These are phyloP conservation scores for Hirudinaria manillensis DNA, from an alignment of 2,888 invertebrate genomes.

Conservation along the genomic window DNA sequence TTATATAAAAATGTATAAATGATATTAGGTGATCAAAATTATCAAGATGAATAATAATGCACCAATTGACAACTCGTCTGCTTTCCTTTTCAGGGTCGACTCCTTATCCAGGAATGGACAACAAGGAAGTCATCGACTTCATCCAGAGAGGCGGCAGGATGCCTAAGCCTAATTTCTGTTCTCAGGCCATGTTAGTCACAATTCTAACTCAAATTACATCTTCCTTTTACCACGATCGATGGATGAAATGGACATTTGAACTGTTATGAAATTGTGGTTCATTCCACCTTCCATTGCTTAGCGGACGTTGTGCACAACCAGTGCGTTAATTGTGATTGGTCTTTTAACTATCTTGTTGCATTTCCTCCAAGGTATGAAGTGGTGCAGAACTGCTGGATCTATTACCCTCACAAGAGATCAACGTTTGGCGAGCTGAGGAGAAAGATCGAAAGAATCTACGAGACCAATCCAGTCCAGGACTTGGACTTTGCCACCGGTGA, in stretches of 20 bases:
- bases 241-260: not conserved
- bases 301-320: not conserved
- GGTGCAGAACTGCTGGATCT: slow-evolving; percentile 24
- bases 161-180: slow-evolving; percentile 13
- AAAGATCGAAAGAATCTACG: slow-evolving; percentile 1
- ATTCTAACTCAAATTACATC: not conserved
- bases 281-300: not conserved
- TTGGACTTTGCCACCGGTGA: slow-evolving; percentile 14
- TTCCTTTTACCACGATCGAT: not conserved
- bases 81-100: not conserved
- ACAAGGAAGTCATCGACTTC: slow-evolving; percentile 23
- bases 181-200: slow-evolving; percentile 18
- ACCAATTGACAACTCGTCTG: not conserved
- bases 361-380: slow-evolving; percentile 9
- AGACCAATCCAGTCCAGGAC: not conserved
- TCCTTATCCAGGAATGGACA: slow-evolving; percentile 12
- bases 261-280: not conserved
- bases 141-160: slow-evolving; percentile 27
- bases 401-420: slow-evolving; percentile 20
- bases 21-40: too few species aligned
- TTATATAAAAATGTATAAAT: too few species aligned
- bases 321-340: too few species aligned
- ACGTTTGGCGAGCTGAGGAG: not conserved
- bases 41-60: too few species aligned
- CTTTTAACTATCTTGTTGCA: not conserved